Evolutionary conservation across 2,113 vertebrate species (phyloP).

Genomic region (Ellobius talpinus): DNA sequence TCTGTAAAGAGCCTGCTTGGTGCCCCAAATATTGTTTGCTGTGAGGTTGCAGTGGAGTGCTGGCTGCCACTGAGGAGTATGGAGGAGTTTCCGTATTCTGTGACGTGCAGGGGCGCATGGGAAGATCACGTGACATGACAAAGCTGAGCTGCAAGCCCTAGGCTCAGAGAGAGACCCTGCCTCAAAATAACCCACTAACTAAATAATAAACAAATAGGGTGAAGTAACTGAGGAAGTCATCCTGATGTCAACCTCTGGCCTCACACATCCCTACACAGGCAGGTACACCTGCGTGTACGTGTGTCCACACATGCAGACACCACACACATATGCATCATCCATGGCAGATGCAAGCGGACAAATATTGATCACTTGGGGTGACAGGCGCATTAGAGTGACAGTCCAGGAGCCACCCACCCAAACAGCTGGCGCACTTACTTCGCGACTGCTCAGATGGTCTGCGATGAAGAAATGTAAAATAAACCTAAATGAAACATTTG

Average conservation of each 20-base stretch:
- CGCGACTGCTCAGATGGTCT: conserved; percentile 56
- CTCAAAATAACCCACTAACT: neutral
- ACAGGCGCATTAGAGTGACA: neutral
- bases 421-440: neutral
- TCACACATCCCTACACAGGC: neutral
- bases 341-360: neutral
- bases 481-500: conserved; percentile 67
- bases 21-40: conserved; percentile 59
- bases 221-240: neutral
- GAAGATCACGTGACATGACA: neutral
- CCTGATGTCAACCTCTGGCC: neutral
- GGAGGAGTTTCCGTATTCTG: neutral
- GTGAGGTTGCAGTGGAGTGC: neutral
- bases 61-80: neutral
- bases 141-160: neutral
- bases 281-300: neutral
- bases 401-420: neutral
- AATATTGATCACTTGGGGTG: neutral
- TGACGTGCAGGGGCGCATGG: neutral
- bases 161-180: neutral
- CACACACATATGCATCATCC: neutral
- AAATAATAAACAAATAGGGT: neutral
- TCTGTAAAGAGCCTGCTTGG: conserved; percentile 63
- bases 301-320: no score
- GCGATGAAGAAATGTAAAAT: conserved; percentile 65